Evolutionary conservation across 2,888 invertebrate species (phyloP).

Genomic region (Nomada goodeniana): DNA sequence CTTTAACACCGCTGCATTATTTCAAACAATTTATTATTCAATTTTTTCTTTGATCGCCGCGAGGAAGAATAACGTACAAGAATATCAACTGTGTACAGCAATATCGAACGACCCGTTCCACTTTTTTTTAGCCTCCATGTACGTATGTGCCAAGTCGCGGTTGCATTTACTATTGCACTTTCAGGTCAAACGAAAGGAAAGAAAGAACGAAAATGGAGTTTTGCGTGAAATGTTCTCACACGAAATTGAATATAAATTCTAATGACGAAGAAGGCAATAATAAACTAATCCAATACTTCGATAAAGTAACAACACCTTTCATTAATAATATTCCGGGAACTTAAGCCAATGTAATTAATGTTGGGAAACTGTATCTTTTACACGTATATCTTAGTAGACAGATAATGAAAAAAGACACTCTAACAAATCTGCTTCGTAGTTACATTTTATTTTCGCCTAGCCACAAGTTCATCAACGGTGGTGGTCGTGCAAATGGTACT

Average conservation of each 20-base stretch:
- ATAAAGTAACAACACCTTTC: no score
- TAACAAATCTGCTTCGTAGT: background rate
- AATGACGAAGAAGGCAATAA: no score
- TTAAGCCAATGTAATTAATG: background rate
- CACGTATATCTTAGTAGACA: no score
- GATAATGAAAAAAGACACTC: background rate
- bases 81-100: slow-evolving; percentile 17
- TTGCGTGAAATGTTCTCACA: no score
- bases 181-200: slow-evolving; percentile 28
- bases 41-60: slow-evolving; percentile 18
- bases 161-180: slow-evolving; percentile 51
- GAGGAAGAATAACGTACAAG: slow-evolving; percentile 13
- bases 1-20: no score
- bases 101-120: slow-evolving; percentile 78
- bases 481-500: background rate
- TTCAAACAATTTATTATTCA: background rate
- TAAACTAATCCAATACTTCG: no score
- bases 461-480: background rate
- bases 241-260: no score
- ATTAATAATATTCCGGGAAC: background rate
- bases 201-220: slow-evolving; percentile 17
- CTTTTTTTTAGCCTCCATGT: slow-evolving; percentile 62
- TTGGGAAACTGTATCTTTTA: background rate
- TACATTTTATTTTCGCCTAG: background rate
- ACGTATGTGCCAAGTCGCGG: slow-evolving; percentile 33